phyloP scores from a whole-genome alignment of 2,888 invertebrate species.

The Trachelus iudaicus region DNA sequence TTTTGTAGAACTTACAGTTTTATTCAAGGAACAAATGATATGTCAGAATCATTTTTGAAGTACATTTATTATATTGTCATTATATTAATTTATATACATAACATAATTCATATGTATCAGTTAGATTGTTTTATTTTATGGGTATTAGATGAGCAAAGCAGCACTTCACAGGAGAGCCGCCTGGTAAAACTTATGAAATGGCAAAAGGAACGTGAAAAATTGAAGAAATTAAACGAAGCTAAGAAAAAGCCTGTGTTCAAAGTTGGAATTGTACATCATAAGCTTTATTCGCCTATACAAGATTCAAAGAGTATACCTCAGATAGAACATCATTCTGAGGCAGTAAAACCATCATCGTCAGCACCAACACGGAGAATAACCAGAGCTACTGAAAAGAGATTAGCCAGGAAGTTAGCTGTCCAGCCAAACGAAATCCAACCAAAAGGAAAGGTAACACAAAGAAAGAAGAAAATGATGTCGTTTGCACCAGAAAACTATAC shows the following conservation, averaged over 20 bases:
- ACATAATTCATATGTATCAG: background rate
- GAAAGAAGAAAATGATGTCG: conserved; percentile 45
- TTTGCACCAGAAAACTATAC: conserved; percentile 70
- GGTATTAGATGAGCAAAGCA: background rate
- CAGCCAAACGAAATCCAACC: background rate
- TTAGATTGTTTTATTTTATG: background rate
- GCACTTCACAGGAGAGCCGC: conserved; percentile 17
- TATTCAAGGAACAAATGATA: too few species aligned
- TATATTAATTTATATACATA: background rate
- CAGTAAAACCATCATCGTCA: background rate
- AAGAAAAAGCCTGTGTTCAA: conserved; percentile 51
- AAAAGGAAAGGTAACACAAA: conserved; percentile 5
- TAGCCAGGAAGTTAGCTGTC: conserved; percentile 36
- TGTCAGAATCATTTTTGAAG: too few species aligned
- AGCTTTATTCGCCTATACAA: conserved; percentile 42
- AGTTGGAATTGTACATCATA: conserved; percentile 50
- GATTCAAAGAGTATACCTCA: background rate
- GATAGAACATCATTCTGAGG: background rate
- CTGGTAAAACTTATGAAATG: conserved; percentile 38
- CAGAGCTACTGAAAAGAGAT: conserved; percentile 52
- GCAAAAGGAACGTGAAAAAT: conserved; percentile 40
- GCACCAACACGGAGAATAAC: conserved; percentile 41
- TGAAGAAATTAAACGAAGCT: conserved; percentile 34
- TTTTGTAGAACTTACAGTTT: too few species aligned
- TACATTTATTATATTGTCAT: background rate